Base-by-base conservation (phyloP, 2,113 vertebrate genomes). In the Apus apus region DNA sequence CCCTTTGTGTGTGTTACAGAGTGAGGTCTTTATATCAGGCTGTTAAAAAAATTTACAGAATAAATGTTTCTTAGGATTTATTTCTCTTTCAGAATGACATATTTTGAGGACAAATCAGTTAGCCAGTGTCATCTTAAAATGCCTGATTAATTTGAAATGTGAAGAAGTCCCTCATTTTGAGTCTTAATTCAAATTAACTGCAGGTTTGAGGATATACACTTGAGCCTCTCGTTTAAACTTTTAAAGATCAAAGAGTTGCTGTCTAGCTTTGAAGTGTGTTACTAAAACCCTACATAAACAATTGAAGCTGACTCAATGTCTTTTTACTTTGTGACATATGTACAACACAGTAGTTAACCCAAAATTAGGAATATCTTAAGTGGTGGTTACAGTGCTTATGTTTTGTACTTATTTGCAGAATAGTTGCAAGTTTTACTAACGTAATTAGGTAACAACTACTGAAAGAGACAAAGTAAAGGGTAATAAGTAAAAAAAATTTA, bases 141-240 rank as follows among this genome's bases (percentile, higher is more conserved):
- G 66, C 48, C 23, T 89, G 65, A 92, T 79, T 91, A 27, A 73
- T 70, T 82, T 86, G 81, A 97, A 94, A 57, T 57, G 46, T 91
- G 85, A 84, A 67, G 78, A 68, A 66, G 45, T 54, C 57, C 30
- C 57, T 92, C 58, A 53, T 85, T 94, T 91, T 94, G 60, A 90
- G 73, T 64, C 38, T 92, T 96, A 91, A 85, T 92, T 97, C 89
- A 93, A 91, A 96, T 95, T 96, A 95, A 89, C 43, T 88, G 48
- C 17, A 71, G 65, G 27, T 92, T 95, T 77, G 45, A 67, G 70
- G 66, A 81, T 92, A 86, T 85, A 25, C 22, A 54, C 46, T 85
- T 73, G 74, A 91, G 50, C 84, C 23, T 89, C 61, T 71, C 56
- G 50, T 58, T 72, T 89, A 92, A 89, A 81, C 87, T 85, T 91